phyloP scores from a whole-genome alignment of 2,797 vertebrate genomes.

The Rhabdomys pumilio region DNA sequence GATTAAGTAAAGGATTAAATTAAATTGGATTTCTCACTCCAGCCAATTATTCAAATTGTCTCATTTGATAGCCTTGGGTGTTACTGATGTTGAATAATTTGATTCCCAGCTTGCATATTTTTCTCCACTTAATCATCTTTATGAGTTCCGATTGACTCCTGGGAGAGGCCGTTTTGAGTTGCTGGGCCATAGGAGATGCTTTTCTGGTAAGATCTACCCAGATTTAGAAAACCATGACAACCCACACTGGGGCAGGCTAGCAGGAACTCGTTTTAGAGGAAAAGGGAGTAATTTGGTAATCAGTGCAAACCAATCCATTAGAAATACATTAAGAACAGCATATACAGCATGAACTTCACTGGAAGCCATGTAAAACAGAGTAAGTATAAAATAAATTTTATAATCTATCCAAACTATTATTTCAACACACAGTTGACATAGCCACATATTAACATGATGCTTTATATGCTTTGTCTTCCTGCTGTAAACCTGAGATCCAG shows the following conservation, averaged over 20 bases:
- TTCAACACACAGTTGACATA: not conserved
- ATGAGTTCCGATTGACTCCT: not conserved
- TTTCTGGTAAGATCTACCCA: slow-evolving; percentile 19
- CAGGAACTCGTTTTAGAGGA: not conserved
- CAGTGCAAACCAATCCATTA: not conserved
- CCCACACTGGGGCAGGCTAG: not conserved
- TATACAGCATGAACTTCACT: not conserved
- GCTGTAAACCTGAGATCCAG: not conserved
- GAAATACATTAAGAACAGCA: not conserved
- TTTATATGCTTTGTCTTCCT: not conserved
- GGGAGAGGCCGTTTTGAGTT: not conserved
- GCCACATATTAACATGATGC: not conserved
- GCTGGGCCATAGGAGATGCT: not conserved
- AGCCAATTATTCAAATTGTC: slow-evolving; percentile 51
- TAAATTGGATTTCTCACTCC: slow-evolving; percentile 58
- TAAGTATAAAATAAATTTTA: not conserved
- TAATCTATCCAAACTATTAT: not conserved
- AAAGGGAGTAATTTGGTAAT: not conserved
- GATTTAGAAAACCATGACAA: slow-evolving; percentile 35
- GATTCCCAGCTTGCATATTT: slow-evolving; percentile 61
- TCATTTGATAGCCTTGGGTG: slow-evolving; percentile 32
- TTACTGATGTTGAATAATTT: slow-evolving; percentile 37
- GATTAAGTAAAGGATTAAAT: slow-evolving; percentile 59
- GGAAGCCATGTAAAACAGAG: not conserved
- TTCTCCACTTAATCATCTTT: slow-evolving; percentile 46